Evolutionary conservation across 2,888 invertebrate genomes (phyloP).

Genomic region (Catocala sponsa): DNA sequence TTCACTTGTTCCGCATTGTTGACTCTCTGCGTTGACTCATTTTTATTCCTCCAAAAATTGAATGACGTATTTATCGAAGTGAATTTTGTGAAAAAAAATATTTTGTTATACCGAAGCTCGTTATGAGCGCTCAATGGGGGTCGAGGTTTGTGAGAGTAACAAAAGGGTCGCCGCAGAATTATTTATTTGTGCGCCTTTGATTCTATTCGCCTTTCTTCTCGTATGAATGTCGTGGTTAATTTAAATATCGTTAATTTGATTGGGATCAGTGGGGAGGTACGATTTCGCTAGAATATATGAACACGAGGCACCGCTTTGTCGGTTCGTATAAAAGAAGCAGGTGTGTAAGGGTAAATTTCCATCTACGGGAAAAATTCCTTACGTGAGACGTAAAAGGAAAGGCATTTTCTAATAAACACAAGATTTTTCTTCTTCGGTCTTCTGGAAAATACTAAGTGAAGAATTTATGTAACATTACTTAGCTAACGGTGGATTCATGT

Average conservation of each 20-base stretch:
- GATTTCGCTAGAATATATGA: conserved; percentile 48
- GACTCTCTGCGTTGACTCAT: conserved; percentile 72
- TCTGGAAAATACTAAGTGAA: conserved; percentile 20
- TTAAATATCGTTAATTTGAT: conserved; percentile 65
- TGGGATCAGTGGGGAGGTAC: conserved; percentile 46
- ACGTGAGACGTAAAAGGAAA: conserved; percentile 64
- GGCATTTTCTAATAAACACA: conserved; percentile 75
- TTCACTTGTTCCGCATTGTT: conserved; percentile 82
- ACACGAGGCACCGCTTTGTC: conserved; percentile 60
- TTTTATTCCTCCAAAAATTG: conserved; percentile 72
- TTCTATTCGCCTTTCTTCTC: conserved; percentile 39
- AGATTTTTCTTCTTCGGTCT: conserved; percentile 39
- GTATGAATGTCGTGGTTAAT: conserved; percentile 56
- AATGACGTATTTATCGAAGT: conserved; percentile 75
- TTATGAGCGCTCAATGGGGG: conserved; percentile 58
- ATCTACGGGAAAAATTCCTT: conserved; percentile 66
- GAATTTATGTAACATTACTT: conserved; percentile 25
- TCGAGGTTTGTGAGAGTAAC: conserved; percentile 61
- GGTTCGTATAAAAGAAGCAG: conserved; percentile 62
- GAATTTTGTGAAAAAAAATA: conserved; percentile 64
- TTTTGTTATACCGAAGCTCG: conserved; percentile 62
- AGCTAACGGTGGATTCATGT: conserved; percentile 23
- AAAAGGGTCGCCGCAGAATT: conserved; percentile 58
- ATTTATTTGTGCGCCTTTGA: conserved; percentile 54
- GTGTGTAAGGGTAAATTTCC: conserved; percentile 69